Base-by-base conservation (phyloP, 2,797 vertebrate species). In the Percopsis omiscomaycus region DNA sequence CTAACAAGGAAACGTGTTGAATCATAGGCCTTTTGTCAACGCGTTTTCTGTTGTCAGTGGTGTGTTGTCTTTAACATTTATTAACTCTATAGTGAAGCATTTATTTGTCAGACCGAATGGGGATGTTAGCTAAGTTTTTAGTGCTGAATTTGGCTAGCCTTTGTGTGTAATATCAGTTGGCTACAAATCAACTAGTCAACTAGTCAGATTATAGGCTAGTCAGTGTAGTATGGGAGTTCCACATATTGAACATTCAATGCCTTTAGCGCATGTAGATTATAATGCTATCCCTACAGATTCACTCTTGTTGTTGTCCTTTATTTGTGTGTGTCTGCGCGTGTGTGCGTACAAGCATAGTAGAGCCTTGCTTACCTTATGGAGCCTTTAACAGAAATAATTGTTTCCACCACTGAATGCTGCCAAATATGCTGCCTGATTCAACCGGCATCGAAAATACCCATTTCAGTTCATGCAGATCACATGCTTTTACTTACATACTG, bases 281-380 rank as follows among this genome's bases (percentile, higher is more conserved):
- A 29, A 30, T 11, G 44, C 0, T 5, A 13, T 1, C 16, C 16
- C 1, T 51, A 62, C 59, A 69, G 52, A 69, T 74, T 74, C 16
- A 27, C 2, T 60, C 37, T 51, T 22, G 22, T 22, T 30, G 12
- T 55, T 37, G 13, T 14, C 11, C n/a, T 56, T 15, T 51, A 5
- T 51, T 3, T 51, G 49, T 51, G 49, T 51, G 49, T 51, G 49
- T 15, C 3, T 2, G 13, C 4, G 11, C 11, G 12, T 44, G 22
- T 1, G 10, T 16, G 30, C 37, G 29, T 42, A 12, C 9, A 44
- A 44, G 37, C 37, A 42, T 42, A 42, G 37, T 42, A 42, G 10
- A 8, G 37, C 37, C 9, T 42, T 42, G 37, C 37, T 42, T 42
- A 42, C 6, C 37, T 8, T 42, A 42, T 5, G 9, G 37, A 8